phyloP scores from a whole-genome alignment of 2,113 vertebrate species.

The Perca schrenkii region DNA sequence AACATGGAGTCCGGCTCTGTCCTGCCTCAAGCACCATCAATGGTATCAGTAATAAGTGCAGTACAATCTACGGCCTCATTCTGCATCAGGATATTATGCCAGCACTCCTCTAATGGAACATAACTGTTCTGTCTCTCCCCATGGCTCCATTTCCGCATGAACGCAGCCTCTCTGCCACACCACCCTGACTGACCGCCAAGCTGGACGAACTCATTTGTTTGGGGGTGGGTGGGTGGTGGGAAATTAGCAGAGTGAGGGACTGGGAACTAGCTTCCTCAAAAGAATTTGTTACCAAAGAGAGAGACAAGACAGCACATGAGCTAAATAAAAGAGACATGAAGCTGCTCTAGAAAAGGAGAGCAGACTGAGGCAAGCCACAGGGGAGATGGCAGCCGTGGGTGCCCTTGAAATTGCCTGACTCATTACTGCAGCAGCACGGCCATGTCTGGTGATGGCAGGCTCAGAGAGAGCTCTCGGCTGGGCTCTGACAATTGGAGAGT shows the following conservation, averaged over 20 bases:
- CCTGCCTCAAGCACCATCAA: constrained; percentile 53
- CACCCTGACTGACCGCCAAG: constrained; percentile 46
- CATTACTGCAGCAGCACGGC: constrained; percentile 80
- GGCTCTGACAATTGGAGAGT: constrained; percentile 54
- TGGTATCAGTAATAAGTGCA: constrained; percentile 47
- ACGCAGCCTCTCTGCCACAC: constrained; percentile 46
- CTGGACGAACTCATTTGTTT: constrained; percentile 49
- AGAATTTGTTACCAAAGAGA: constrained; percentile 28
- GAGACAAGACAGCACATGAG: constrained; percentile 1
- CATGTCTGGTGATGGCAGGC: constrained; percentile 69
- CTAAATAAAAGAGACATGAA: constrained; percentile 28
- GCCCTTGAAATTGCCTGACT: constrained; percentile 84
- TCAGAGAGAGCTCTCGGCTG: constrained; percentile 40
- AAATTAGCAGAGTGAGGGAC: constrained; percentile 9
- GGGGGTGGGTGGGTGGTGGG: neutral
- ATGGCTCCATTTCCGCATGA: constrained; percentile 63
- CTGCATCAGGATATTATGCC: constrained; percentile 56
- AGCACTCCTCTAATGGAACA: constrained; percentile 60
- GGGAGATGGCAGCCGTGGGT: constrained; percentile 76
- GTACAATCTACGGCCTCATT: constrained; percentile 35
- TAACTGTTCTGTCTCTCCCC: constrained; percentile 58
- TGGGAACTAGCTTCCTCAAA: constrained; percentile 28
- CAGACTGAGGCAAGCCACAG: constrained; percentile 66
- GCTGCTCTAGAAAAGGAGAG: constrained; percentile 52
- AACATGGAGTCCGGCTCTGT: constrained; percentile 31